Base-by-base conservation (phyloP, 2,888 invertebrate genomes). In the Crocallis elinguaria region DNA sequence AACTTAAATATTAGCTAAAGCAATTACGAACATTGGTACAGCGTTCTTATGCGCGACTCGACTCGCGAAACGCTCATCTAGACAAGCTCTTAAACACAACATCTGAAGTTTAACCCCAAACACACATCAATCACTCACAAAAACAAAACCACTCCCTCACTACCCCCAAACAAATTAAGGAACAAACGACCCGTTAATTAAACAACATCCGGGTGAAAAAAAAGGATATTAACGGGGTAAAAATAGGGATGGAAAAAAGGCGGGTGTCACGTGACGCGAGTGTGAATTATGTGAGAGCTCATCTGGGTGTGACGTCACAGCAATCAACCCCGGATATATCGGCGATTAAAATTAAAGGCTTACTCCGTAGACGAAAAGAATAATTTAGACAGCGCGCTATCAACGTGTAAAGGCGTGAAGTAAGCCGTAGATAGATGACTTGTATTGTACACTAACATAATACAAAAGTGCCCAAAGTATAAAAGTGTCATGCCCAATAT, bases 171-270 rank as follows among this genome's bases (percentile, higher is more conserved):
- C 57, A 56, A 60, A 62, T 60, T 57, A 56, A 42, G 27, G 19
- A 50, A 49, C 55, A 62, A 62, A 57, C 62, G 57, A 50, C 38
- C 49, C 49, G 57, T 52, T 57, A 52, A 62, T 60, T 60, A 62
- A 52, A 52, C 44, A 49, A 57, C 58, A 42, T 42, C 50, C 32
- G 37, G 50, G 42, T 11, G 21, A 14, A 33, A 42, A 42, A 43
- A 43, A 9, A 14, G 32, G 38, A 8, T 39, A 39, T n/a, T 14
- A 27, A 39, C 25, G 11, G 2, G 1, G 11, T 11, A n/a, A 43
- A 43, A 33, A 30, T n/a, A n/a, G n/a, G n/a, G 16, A 16, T 14
- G 5, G 1, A 5, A 39, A 30, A 51, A 61, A 57, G 48, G 35
- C 19, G 39, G 48, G 27, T 50, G 41, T 51, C 42, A 52, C 51